Base-by-base conservation (phyloP, 2,888 invertebrate genomes). In the Pterostichus madidus region DNA sequence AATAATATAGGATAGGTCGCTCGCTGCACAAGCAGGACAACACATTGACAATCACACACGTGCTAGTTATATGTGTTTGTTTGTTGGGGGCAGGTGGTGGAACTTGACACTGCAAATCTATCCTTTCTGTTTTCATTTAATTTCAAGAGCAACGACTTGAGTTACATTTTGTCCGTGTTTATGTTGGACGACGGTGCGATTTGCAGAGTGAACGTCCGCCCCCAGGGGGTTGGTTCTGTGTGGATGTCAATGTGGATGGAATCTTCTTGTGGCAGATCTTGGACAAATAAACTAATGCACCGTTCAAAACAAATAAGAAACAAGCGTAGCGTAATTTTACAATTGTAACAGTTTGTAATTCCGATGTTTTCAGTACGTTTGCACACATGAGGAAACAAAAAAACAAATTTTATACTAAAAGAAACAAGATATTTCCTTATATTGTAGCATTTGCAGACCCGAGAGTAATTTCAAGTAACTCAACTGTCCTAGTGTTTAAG, bases 351-450 rank as follows among this genome's bases (percentile, higher is more conserved):
- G 68, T 68, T 80, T 68, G 73, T 80, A 80, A 80, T 56, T 80
- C 80, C 53, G 56, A 73, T 39, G 1, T 73, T 80, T 80, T 68
- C 68, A 68, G 35, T 80, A 81, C 81, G 75, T 81, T 81, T 82
- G 82, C 82, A 82, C 82, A 73, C 80, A 80, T 39, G 39, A 39
- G 39, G 39, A 39, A 39, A 39, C 39, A 79, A 8, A n/a, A n/a
- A n/a, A 44, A 80, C 80, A 80, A 80, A 80, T 80, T 80, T 80
- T 80, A 80, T 80, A 80, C 80, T 80, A 39, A 39, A 39, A 39
- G 39, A 39, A 39, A 39, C 39, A 80, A 80, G 73, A 80, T 68
- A 73, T 80, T 73, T 80, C 73, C 80, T 80, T 35, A 80, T 64
- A 80, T 73, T 24, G 73, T 80, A 80, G 80, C 80, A 73, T 80